phyloP scores from a whole-genome alignment of 1,140 invertebrate genomes.

The Andrena cerasifolii region DNA sequence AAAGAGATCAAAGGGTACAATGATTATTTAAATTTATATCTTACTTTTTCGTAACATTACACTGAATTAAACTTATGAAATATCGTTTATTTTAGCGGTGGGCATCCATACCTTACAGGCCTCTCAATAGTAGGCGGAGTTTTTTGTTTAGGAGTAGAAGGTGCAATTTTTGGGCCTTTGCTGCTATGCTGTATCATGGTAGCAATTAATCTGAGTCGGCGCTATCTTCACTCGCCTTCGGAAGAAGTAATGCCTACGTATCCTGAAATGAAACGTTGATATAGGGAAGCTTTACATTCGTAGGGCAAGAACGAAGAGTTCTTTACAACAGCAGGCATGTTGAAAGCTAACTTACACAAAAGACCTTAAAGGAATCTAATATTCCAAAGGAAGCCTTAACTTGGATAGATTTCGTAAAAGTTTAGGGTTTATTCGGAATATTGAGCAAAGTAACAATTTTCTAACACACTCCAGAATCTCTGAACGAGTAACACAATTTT shows the following conservation, averaged over 20 bases:
- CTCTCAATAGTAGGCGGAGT: conserved; percentile 99
- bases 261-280: conserved; percentile 62
- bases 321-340: neutral
- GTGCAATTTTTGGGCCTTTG: conserved; percentile 97
- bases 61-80: neutral
- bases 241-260: conserved; percentile 78
- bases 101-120: conserved; percentile 99
- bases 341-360: neutral
- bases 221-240: conserved; percentile 82
- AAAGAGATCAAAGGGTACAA: conserved; percentile 97
- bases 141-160: conserved; percentile 97
- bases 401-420: neutral
- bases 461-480: neutral
- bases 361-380: neutral
- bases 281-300: neutral
- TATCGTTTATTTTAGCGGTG: conserved; percentile 85
- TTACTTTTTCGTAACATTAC: neutral
- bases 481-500: neutral
- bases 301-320: neutral
- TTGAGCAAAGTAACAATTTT: neutral
- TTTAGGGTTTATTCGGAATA: neutral
- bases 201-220: conserved; percentile 87
- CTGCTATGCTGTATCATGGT: conserved; percentile 94
- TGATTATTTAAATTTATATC: conserved; percentile 21
- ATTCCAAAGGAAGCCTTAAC: neutral